Conservation (phyloP, 2,113 vertebrate genomes). For the Phodopus roborovskii region DNA sequence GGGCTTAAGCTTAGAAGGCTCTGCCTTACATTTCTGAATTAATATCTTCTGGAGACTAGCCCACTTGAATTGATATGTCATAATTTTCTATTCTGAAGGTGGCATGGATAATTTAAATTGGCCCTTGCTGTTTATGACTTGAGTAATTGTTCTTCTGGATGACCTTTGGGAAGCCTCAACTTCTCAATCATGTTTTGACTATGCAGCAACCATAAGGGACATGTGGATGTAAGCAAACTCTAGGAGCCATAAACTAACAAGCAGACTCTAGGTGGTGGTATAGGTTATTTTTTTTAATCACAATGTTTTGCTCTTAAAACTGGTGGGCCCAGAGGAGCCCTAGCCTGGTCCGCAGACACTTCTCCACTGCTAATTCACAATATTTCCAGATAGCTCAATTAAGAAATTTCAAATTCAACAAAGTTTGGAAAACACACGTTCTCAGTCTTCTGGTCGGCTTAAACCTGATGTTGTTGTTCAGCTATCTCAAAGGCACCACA, state of each 20-base stretch:
- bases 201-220: slow-evolving; percentile 34
- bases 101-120: slow-evolving; percentile 55
- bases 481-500: neutral
- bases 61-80: slow-evolving; percentile 58
- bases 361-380: neutral
- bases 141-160: slow-evolving; percentile 66
- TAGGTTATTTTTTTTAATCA: slow-evolving; percentile 81
- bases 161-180: slow-evolving; percentile 51
- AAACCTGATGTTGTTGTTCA: slow-evolving; percentile 57
- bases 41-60: slow-evolving; percentile 55
- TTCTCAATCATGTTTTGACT: slow-evolving; percentile 66
- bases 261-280: slow-evolving; percentile 82
- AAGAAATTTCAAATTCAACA: slow-evolving; percentile 24
- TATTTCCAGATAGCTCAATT: slow-evolving; percentile 27
- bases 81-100: slow-evolving; percentile 63
- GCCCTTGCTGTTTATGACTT: slow-evolving; percentile 55
- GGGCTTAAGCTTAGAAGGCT: neutral
- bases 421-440: neutral
- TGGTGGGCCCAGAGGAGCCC: slow-evolving; percentile 31
- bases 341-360: slow-evolving; percentile 14
- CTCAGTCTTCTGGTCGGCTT: neutral
- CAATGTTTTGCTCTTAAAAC: slow-evolving; percentile 73
- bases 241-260: slow-evolving; percentile 75
- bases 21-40: slow-evolving; percentile 56
- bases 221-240: slow-evolving; percentile 68